phyloP scores from a whole-genome alignment of 2,113 vertebrate genomes.

The Caretta caretta region DNA sequence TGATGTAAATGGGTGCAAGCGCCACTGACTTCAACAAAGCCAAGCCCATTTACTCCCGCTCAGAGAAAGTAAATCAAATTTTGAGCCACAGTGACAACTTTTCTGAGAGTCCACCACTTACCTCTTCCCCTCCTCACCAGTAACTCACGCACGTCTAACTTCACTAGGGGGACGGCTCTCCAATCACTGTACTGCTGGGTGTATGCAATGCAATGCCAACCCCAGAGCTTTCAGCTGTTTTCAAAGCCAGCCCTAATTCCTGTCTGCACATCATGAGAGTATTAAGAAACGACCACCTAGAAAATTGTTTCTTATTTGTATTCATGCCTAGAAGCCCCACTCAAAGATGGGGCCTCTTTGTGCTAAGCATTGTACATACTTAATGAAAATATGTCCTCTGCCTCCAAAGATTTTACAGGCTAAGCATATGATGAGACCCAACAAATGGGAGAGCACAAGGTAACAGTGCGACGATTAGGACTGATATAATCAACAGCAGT shows the following conservation, averaged over 20 bases:
- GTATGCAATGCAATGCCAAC: background rate
- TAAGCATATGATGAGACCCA: background rate
- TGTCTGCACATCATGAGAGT: background rate
- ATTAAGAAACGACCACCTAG: background rate
- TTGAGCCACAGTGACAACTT: background rate
- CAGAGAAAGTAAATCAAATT: background rate
- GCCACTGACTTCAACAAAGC: background rate
- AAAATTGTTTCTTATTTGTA: background rate
- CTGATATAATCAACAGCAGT: background rate
- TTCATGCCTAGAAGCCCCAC: background rate
- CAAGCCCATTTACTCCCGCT: background rate
- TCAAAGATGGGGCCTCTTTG: background rate
- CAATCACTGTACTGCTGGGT: background rate
- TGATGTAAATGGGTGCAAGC: background rate
- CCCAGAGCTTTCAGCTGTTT: background rate
- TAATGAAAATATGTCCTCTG: background rate
- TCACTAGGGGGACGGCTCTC: background rate
- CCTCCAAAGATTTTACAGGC: background rate
- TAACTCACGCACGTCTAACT: background rate
- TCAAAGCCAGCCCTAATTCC: background rate
- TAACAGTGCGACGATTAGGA: background rate
- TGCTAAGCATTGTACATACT: background rate
- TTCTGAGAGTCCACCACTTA: fast-evolving
- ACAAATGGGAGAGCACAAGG: background rate
- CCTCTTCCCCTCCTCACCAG: background rate